Evolutionary conservation across 2,113 vertebrate species (phyloP).

Genomic region (Spea multiplicata): DNA sequence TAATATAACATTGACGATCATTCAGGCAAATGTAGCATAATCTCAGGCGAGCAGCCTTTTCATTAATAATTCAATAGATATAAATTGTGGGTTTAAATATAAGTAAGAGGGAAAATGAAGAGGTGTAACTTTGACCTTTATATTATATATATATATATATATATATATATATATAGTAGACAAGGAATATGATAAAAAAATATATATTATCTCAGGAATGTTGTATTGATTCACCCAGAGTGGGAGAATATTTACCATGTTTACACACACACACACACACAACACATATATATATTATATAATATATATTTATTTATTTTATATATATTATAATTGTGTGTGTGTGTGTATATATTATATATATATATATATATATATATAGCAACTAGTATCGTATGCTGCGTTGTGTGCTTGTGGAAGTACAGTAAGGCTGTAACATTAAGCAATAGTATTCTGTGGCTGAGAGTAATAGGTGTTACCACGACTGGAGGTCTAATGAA

Average conservation of each 20-base stretch:
- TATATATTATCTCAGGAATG: neutral
- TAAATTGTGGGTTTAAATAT: neutral
- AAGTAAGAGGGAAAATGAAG: neutral
- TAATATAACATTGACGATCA: neutral
- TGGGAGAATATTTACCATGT: neutral
- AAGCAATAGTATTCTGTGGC: too few relatives aligned
- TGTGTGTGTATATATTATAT: too few relatives aligned
- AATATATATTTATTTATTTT: too few relatives aligned
- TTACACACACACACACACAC: neutral
- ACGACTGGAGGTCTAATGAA: too few relatives aligned
- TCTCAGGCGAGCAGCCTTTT: neutral
- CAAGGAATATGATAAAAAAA: neutral
- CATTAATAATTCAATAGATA: neutral
- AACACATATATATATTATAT: too few relatives aligned
- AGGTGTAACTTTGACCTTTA: neutral
- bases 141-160: neutral
- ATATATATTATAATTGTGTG: too few relatives aligned
- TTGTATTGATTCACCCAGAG: neutral
- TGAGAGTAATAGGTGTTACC: too few relatives aligned
- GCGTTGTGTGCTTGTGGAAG: neutral
- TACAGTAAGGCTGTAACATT: too few relatives aligned
- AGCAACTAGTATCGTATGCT: neutral
- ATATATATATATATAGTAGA: neutral
- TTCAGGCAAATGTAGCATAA: neutral
- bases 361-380: too few relatives aligned